These are phyloP conservation scores for Phylloscopus trochiloides DNA, from an alignment of 2,113 vertebrate genomes.

Conservation along the genomic window DNA sequence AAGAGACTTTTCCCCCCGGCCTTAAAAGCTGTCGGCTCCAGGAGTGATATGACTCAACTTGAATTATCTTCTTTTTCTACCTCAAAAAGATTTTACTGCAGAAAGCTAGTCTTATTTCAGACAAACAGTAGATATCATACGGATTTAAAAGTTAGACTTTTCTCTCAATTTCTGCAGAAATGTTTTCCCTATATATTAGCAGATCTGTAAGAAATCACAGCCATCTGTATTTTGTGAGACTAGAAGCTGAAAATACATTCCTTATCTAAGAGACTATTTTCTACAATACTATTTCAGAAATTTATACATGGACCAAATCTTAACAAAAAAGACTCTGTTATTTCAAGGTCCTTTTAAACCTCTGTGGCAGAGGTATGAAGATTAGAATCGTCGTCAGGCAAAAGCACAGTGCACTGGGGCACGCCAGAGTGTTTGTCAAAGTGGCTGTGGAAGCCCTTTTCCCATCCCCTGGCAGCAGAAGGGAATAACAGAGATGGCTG, in stretches of 20 bases:
- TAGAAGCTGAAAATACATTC: neutral
- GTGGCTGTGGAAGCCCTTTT: neutral
- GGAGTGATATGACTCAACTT: neutral
- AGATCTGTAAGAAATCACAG: neutral
- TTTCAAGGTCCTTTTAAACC: neutral
- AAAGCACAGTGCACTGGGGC: neutral
- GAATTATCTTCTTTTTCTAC: neutral
- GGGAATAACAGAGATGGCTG: neutral
- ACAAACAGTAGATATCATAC: neutral
- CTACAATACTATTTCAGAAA: neutral
- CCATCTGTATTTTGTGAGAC: neutral
- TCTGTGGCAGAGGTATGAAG: neutral
- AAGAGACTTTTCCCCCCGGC: neutral
- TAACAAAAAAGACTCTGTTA: neutral
- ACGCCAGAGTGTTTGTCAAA: neutral
- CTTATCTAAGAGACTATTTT: neutral
- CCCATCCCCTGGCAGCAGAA: neutral
- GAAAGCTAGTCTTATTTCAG: neutral
- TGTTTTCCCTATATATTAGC: neutral
- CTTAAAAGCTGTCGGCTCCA: neutral
- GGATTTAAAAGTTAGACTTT: neutral
- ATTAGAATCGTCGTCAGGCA: neutral
- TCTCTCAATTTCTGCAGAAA: neutral
- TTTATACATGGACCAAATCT: neutral
- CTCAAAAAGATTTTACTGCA: neutral